Conservation (phyloP, 2,797 vertebrate genomes). For the Rhodeus uyekii region DNA sequence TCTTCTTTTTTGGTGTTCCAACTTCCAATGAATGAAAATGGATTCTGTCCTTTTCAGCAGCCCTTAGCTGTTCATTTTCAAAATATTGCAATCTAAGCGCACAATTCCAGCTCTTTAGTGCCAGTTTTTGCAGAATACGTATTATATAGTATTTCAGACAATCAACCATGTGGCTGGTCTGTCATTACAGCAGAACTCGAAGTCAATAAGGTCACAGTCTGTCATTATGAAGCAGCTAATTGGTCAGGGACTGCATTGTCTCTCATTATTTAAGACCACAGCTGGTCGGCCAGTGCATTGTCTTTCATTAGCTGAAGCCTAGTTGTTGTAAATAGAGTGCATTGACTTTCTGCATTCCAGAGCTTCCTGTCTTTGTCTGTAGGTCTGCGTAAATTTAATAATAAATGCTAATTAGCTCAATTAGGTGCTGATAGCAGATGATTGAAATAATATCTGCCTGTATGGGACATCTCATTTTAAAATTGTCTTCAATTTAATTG, state of each 20-base stretch:
- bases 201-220: conserved; percentile 26
- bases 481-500: conserved; percentile 7
- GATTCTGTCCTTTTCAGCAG: background rate
- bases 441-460: conserved; percentile 15
- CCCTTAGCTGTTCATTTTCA: background rate
- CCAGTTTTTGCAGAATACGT: background rate
- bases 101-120: background rate
- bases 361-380: conserved; percentile 46
- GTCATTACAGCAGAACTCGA: background rate
- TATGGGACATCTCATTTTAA: background rate
- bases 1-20: background rate
- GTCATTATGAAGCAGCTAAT: conserved; percentile 25
- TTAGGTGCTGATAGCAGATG: conserved; percentile 3
- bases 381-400: background rate
- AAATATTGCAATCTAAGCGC: background rate
- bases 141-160: conserved; percentile 29
- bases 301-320: conserved; percentile 34
- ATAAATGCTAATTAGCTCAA: background rate
- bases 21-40: background rate
- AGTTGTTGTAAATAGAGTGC: conserved; percentile 38
- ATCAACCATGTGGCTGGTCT: conserved; percentile 15
- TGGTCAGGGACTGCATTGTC: conserved; percentile 21
- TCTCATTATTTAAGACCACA: conserved; percentile 35
- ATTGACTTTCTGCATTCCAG: background rate
- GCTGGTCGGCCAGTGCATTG: conserved; percentile 46